Percentiles rank a stretch among this genome's conserved stretches.
These are phyloP conservation scores for Acleris emargana DNA, from an alignment of 2,888 invertebrate genomes.

Conservation along the genomic window DNA sequence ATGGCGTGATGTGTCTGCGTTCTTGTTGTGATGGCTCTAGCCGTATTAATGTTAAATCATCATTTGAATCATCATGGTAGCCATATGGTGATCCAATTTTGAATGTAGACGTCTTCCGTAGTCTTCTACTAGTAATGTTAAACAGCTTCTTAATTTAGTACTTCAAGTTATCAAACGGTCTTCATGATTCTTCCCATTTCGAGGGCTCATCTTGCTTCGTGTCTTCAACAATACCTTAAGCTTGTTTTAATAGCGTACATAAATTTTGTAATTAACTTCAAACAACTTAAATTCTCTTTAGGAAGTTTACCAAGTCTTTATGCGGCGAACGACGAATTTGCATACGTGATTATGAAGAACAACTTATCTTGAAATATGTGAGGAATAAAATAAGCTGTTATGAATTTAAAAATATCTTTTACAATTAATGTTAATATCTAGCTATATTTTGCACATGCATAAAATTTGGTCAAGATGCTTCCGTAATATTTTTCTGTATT, in stretches of 20 bases:
- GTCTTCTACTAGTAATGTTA: not conserved
- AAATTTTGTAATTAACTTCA: constrained; percentile 19
- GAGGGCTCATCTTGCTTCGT: not conserved
- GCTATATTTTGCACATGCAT: too few relatives aligned
- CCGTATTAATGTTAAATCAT: too few relatives aligned
- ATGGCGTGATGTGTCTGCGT: too few relatives aligned
- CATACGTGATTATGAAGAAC: constrained; percentile 12
- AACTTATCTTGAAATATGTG: not conserved
- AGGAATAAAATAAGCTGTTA: not conserved
- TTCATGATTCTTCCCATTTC: not conserved
- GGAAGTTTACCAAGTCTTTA: constrained; percentile 10
- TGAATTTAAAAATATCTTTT: not conserved
- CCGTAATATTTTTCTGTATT: too few relatives aligned
- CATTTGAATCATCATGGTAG: too few relatives aligned
- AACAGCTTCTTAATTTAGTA: not conserved
- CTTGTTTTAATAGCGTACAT: constrained; percentile 17
- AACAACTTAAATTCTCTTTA: constrained; percentile 18
- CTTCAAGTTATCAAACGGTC: not conserved
- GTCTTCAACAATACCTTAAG: constrained; percentile 5
- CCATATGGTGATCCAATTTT: too few relatives aligned
- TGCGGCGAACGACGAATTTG: constrained; percentile 15
- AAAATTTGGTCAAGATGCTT: too few relatives aligned
- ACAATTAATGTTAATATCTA: too few relatives aligned
- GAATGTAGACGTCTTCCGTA: too few relatives aligned
- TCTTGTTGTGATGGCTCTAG: too few relatives aligned